These are phyloP conservation scores for Protophormia terraenovae DNA, from an alignment of 2,888 invertebrate genomes.

Conservation along the genomic window DNA sequence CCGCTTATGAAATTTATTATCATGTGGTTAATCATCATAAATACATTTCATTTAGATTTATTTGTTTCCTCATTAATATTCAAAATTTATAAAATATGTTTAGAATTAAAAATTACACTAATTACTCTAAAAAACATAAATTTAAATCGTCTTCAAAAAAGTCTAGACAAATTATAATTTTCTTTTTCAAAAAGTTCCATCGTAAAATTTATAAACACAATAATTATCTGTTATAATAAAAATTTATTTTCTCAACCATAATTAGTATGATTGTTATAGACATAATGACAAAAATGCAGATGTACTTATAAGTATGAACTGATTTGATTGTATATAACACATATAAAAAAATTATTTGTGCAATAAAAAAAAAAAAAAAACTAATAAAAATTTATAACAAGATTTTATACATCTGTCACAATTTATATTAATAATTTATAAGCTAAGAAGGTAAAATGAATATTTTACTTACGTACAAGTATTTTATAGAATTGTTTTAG, in stretches of 20 bases:
- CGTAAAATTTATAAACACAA: neutral
- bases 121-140: slow-evolving; percentile 18
- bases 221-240: slow-evolving; percentile 16
- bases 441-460: too few relatives aligned
- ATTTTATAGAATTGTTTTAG: too few relatives aligned
- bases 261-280: slow-evolving; percentile 12
- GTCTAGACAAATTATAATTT: slow-evolving; percentile 33
- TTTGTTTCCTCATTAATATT: slow-evolving; percentile 11
- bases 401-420: neutral
- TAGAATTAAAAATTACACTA: slow-evolving; percentile 4
- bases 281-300: slow-evolving; percentile 17
- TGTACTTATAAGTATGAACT: neutral
- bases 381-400: slow-evolving; percentile 31
- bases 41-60: neutral
- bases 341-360: neutral
- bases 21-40: too few relatives aligned
- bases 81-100: neutral
- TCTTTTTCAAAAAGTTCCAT: neutral
- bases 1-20: too few relatives aligned
- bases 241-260: slow-evolving; percentile 38
- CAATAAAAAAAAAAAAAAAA: slow-evolving; percentile 11
- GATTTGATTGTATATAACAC: neutral
- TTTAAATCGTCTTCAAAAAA: slow-evolving; percentile 17
- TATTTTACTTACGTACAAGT: too few relatives aligned
- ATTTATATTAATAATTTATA: too few relatives aligned